Conservation (phyloP, 2,113 vertebrate genomes). For the Dasyprocta punctata region DNA sequence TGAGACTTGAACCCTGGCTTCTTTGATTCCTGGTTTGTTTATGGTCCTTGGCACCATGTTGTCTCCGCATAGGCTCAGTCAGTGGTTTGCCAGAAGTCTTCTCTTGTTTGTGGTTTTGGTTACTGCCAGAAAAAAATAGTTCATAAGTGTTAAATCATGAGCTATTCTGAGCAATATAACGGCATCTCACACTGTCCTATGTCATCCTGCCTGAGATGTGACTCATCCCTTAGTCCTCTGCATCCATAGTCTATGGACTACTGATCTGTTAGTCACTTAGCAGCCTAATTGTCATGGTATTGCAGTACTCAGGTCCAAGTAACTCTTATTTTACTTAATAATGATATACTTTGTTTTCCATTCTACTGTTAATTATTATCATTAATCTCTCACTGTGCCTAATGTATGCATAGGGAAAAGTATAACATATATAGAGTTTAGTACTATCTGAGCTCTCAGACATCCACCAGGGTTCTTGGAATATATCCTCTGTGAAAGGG, state of each 20-base stretch:
- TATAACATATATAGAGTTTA: background rate
- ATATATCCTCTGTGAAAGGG: background rate
- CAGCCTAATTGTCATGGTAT: background rate
- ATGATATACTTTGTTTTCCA: background rate
- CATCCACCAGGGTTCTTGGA: background rate
- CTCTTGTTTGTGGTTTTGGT: background rate
- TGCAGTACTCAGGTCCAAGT: background rate
- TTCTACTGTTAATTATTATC: background rate
- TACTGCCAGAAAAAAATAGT: background rate
- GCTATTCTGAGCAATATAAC: background rate
- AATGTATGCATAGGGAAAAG: background rate
- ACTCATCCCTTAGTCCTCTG: background rate
- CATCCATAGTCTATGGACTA: background rate
- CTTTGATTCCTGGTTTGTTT: background rate
- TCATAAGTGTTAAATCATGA: background rate
- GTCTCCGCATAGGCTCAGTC: background rate
- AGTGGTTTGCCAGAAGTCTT: background rate
- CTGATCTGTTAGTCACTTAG: background rate
- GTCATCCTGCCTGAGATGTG: background rate
- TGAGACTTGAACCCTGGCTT: background rate
- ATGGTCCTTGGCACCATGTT: background rate
- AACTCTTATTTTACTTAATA: background rate
- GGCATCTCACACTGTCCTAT: background rate
- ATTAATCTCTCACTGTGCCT: background rate
- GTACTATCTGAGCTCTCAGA: background rate